Percentiles rank a stretch among this genome's conserved stretches.
Conservation (phyloP, 1,140 invertebrate species). For the Wiebesia pumilae region DNA sequence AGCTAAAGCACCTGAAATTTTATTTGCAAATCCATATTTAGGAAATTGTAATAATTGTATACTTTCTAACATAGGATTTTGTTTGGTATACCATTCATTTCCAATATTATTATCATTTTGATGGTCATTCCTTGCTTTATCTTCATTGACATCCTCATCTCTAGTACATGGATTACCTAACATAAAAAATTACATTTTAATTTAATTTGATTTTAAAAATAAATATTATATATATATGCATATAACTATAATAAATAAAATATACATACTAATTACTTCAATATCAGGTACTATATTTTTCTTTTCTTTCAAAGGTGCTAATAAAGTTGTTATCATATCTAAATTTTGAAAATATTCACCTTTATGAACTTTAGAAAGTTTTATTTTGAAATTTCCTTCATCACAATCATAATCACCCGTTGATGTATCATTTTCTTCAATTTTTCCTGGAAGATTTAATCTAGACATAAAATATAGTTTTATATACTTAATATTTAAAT, state of each 20-base stretch:
- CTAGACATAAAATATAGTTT: slow-evolving; percentile 61
- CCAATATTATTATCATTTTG: slow-evolving; percentile 60
- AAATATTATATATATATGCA: neutral
- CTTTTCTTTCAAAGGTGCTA: slow-evolving; percentile 76
- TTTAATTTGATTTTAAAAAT: neutral
- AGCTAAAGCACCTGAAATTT: slow-evolving; percentile 66
- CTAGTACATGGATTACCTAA: slow-evolving; percentile 66
- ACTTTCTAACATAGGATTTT: slow-evolving; percentile 55
- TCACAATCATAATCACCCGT: slow-evolving; percentile 83
- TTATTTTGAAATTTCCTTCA: slow-evolving; percentile 82
- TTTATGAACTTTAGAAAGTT: slow-evolving; percentile 80
- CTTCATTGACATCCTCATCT: slow-evolving; percentile 54
- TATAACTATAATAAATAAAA: neutral
- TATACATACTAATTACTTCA: slow-evolving; percentile 72
- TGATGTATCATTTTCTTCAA: slow-evolving; percentile 80
- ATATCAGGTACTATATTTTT: slow-evolving; percentile 74
- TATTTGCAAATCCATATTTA: slow-evolving; percentile 75
- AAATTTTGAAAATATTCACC: slow-evolving; percentile 83
- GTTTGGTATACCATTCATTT: slow-evolving; percentile 74
- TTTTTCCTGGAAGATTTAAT: slow-evolving; percentile 79
- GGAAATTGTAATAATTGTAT: slow-evolving; percentile 54
- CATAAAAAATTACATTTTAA: slow-evolving; percentile 5
- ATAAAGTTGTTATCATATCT: slow-evolving; percentile 83
- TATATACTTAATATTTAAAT: neutral
- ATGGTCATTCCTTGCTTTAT: slow-evolving; percentile 8